Percentiles rank a stretch among this genome's conserved stretches.
Conservation (phyloP, 2,113 vertebrate genomes). For the Grantiella picta region DNA sequence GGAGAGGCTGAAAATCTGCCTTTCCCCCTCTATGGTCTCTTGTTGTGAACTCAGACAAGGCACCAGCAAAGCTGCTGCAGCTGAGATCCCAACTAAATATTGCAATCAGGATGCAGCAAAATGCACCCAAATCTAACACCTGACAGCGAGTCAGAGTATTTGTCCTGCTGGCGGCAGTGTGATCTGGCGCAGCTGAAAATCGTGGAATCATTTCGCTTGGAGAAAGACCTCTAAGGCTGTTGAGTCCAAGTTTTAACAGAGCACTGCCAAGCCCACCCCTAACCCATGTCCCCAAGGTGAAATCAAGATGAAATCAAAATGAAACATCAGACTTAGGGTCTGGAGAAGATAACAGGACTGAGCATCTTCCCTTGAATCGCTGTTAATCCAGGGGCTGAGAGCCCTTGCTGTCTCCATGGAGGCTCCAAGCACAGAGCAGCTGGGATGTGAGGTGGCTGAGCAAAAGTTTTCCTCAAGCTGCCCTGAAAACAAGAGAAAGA, state of each 20-base stretch:
- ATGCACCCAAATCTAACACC: neutral
- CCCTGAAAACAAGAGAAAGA: neutral
- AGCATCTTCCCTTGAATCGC: neutral
- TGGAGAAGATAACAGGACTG: neutral
- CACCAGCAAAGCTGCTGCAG: neutral
- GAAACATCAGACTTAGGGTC: neutral
- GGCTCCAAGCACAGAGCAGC: rapidly evolving
- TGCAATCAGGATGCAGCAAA: neutral
- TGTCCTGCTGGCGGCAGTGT: rapidly evolving
- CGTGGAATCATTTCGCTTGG: neutral
- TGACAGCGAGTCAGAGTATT: rapidly evolving
- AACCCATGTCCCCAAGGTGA: neutral
- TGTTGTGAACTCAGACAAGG: neutral
- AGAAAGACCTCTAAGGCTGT: neutral
- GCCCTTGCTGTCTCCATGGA: neutral
- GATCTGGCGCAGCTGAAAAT: neutral
- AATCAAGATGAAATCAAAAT: neutral
- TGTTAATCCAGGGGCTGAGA: neutral
- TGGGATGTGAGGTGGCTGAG: neutral
- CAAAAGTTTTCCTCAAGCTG: neutral
- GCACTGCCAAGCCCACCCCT: neutral
- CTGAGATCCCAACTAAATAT: neutral
- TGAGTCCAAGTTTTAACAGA: neutral
- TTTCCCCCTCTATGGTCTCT: neutral
- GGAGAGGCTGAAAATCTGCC: neutral